Evolutionary conservation across 92 coral and sea anemone species (phyloP).

Genomic region (Zoanthus solanderi): DNA sequence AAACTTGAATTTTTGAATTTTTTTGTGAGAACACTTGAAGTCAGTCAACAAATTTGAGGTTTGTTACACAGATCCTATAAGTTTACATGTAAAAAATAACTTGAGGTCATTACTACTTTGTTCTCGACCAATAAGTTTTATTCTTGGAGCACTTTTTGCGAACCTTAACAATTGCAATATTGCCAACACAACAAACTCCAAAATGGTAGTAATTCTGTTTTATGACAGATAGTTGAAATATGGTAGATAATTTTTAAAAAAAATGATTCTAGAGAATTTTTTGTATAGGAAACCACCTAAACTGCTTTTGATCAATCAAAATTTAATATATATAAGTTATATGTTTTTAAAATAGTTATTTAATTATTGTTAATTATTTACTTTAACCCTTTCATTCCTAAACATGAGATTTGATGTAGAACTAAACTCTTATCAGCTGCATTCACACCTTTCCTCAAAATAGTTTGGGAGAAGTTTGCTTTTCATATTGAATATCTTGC

Average conservation of each 20-base stretch:
- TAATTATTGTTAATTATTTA: slow-evolving; percentile 13
- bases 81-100: slow-evolving; percentile 8
- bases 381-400: slow-evolving; percentile 24
- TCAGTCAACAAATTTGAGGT: slow-evolving; percentile 13
- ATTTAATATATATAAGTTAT: slow-evolving; percentile 5
- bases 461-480: slow-evolving; percentile 19
- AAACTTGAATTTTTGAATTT: slow-evolving; percentile 2
- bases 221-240: slow-evolving; percentile 8
- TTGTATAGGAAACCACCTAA: slow-evolving; percentile 11
- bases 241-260: not conserved
- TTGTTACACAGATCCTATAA: slow-evolving; percentile 10
- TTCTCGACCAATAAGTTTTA: slow-evolving; percentile 4
- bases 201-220: slow-evolving; percentile 1
- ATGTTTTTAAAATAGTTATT: slow-evolving; percentile 18
- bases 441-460: slow-evolving; percentile 18
- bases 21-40: slow-evolving; percentile 9
- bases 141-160: not conserved
- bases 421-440: slow-evolving; percentile 20
- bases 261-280: slow-evolving; percentile 15
- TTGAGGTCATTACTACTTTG: slow-evolving; percentile 1
- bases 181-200: slow-evolving; percentile 15
- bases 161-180: slow-evolving; percentile 1
- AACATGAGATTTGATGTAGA: slow-evolving; percentile 24
- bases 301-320: slow-evolving; percentile 11
- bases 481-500: slow-evolving; percentile 15